These are phyloP conservation scores for Spodoptera littoralis DNA, from an alignment of 2,888 invertebrate genomes.

Conservation along the genomic window DNA sequence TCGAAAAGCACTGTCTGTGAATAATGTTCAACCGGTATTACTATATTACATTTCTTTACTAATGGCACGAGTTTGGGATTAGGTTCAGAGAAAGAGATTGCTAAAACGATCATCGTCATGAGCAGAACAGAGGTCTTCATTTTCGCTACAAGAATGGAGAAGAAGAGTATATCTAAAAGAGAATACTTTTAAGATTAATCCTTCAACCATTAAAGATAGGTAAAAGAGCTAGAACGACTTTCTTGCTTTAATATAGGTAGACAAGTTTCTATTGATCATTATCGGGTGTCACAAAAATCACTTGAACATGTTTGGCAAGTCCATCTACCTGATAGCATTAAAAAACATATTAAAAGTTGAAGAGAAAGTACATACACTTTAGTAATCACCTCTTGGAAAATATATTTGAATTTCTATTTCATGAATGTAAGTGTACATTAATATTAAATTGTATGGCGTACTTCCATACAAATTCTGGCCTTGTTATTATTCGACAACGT, in stretches of 20 bases:
- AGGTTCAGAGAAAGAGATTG: conserved; percentile 2
- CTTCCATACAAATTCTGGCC: too few relatives aligned
- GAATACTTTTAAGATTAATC: too few relatives aligned
- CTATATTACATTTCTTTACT: conserved; percentile 13
- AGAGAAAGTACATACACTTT: too few relatives aligned
- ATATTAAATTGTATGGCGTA: neutral
- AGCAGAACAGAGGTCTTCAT: conserved; percentile 16
- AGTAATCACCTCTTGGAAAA: neutral
- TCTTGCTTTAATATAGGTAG: neutral
- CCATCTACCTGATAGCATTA: conserved; percentile 3
- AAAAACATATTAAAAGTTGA: too few relatives aligned
- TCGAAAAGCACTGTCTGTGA: conserved; percentile 32
- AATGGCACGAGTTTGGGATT: conserved; percentile 6
- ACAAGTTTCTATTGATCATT: conserved; percentile 1
- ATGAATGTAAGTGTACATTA: conserved; percentile 1
- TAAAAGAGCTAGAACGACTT: neutral
- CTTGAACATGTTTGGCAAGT: conserved; percentile 25
- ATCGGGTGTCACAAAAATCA: conserved; percentile 19
- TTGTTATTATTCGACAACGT: too few relatives aligned
- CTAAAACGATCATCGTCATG: neutral
- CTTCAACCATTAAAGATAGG: neutral
- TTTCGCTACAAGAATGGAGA: neutral
- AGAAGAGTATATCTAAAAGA: too few relatives aligned
- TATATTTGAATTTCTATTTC: conserved; percentile 5
- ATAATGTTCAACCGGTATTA: conserved; percentile 16